Base-by-base conservation (phyloP, 2,888 invertebrate species). In the Drosophila paranaensis region DNA sequence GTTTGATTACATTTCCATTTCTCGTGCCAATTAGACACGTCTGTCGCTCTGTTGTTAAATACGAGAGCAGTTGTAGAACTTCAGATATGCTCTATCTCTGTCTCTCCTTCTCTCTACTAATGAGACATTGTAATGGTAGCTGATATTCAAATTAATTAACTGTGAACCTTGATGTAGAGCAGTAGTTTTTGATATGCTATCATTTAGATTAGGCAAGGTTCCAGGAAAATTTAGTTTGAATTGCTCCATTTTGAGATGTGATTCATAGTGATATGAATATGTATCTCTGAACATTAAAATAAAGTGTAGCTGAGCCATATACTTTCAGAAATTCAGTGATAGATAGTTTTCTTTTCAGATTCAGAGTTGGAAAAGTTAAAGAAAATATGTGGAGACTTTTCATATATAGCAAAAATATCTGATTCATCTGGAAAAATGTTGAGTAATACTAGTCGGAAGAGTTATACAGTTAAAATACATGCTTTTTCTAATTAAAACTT, bases 1-100 rank as follows among this genome's bases (percentile, higher is more conserved):
- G 65, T 68, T 65, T 65, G 61, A 65, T 82, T 74, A 66, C 83
- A 72, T 82, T 70, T 79, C 70, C 58, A 77, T 60, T 27, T 27
- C 27, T 54, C 37, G 65, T 46, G 61, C 68, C 76, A 81, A 84
- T 85, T 84, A 75, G 84, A 81, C 89, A 84, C 83, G 84, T 80
- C 45, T 73, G 69, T 69, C 62, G 75, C 61, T 65, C 45, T 66
- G 37, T 58, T 65, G n/a, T 20, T 53, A 46, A 71, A 77, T 77
- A 55, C 50, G 77, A 73, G 43, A 66, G 43, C 43, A 50, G 60
- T 69, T 63, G 9, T 61, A 55, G 43, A 65, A 30, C 50, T 67
- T 35, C 11, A 16, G 33, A 43, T 45, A 61, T 50, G n/a, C 13
- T 39, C 50, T 16, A 48, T 11, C 48, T 48, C 27, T 5, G 4